Percentiles rank a stretch among this genome's conserved stretches.
phyloP scores from a whole-genome alignment of 2,113 vertebrate genomes.

The Xenotilapia flavipinnis region DNA sequence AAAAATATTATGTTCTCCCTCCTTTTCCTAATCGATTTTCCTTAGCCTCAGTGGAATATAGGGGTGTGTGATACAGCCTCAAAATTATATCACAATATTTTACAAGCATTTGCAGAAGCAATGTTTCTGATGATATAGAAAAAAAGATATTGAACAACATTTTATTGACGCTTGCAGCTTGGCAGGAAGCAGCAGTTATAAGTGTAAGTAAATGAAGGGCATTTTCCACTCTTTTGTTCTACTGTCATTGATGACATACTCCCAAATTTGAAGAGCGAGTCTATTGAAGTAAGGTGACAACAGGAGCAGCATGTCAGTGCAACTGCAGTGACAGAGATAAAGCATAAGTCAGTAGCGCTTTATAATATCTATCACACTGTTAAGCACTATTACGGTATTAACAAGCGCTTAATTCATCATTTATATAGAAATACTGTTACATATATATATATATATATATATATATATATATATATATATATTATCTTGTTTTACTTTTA shows the following conservation, averaged over 20 bases:
- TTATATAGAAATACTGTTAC: neutral
- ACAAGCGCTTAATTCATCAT: neutral
- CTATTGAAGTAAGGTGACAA: neutral
- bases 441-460: too few species aligned
- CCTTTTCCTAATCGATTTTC: neutral
- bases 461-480: fast-evolving
- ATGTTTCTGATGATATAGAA: neutral
- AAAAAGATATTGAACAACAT: neutral
- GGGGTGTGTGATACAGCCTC: neutral
- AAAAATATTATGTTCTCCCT: neutral
- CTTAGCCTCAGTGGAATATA: neutral
- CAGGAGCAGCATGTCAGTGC: neutral
- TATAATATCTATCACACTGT: neutral
- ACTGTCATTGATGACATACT: neutral
- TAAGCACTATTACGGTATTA: neutral
- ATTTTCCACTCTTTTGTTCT: neutral
- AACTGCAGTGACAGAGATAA: neutral
- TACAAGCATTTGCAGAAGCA: neutral
- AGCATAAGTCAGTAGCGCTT: neutral
- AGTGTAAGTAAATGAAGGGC: neutral
- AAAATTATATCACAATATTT: neutral
- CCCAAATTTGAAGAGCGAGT: neutral
- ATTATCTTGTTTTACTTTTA: neutral
- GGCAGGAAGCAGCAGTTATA: neutral
- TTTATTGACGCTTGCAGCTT: neutral